These are phyloP conservation scores for Opisthocomus hoazin DNA, from an alignment of 2,113 vertebrate species.

Conservation along the genomic window DNA sequence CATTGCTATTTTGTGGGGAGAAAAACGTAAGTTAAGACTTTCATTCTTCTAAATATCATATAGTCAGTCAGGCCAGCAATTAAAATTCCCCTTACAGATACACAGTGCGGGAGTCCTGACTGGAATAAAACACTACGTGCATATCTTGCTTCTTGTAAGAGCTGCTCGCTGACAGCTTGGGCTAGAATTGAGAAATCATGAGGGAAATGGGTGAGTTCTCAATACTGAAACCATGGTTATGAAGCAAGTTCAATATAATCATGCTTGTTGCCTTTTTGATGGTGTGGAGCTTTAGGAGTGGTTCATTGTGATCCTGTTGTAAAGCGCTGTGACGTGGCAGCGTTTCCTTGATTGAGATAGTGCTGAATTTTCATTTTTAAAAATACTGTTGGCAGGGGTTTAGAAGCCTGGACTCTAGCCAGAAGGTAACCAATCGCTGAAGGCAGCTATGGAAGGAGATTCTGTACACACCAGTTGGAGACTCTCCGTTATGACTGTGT, in stretches of 20 bases:
- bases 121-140: background rate
- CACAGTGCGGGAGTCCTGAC: background rate
- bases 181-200: background rate
- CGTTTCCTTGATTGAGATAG: background rate
- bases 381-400: background rate
- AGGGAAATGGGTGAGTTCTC: background rate
- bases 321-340: background rate
- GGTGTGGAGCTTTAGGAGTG: background rate
- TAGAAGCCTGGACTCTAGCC: background rate
- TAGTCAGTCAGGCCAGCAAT: background rate
- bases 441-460: background rate
- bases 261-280: background rate
- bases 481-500: background rate
- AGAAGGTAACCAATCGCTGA: background rate
- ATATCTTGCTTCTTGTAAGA: background rate
- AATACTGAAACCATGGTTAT: background rate
- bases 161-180: background rate
- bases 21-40: background rate
- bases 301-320: background rate
- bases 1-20: background rate
- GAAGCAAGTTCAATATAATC: background rate
- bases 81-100: background rate
- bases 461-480: background rate
- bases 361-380: constrained; percentile 10
- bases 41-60: background rate